Evolutionary conservation across 2,888 invertebrate species (phyloP), one percentile per base, ranked within the genome.

Genomic region (Portevinia maculata): DNA sequence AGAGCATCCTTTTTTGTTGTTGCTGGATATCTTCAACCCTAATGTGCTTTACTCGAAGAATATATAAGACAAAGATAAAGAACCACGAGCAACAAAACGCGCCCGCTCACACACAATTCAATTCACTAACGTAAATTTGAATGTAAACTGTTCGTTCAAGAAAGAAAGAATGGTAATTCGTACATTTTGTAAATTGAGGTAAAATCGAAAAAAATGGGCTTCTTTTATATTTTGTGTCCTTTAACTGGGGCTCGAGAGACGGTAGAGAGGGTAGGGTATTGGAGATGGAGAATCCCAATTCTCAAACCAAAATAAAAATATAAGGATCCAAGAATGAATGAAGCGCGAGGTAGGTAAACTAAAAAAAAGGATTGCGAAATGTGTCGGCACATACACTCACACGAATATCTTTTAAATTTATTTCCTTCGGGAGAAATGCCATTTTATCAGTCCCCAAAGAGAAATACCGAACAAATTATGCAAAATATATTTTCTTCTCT

Each of bases 171-270:
- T 17, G 46, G 60, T 55, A 74, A 57, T 34, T 62, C 37, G 41
- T 67, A 65, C 59, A 73, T 79, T n/a, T 62, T 67, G 71, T 67
- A 79, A 79, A 79, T 79, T 79, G 73, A 79, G 69, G 74, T 62
- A 74, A 74, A 74, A 74, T 74, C 67, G 59, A 50, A 50, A 50
- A 48, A 48, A 50, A 39, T 34, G 41, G 37, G 34, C 28, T 41
- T 71, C 50, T 39, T 39, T 39, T 24, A 24, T 24, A 24, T 24
- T 15, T 15, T 13, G 55, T 50, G 41, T 50, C 48, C 39, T 50
- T 37, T 53, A 9, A 39, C n/a, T 39, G 17, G 9, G 4, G 19
- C 11, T 19, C n/a, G n/a, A 44, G 52, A 60, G 39, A 11, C 17
- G 4, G n/a, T 24, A 34, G 50, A 53, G 30, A 60, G 50, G 19